A percentile compares a stretch with the other conserved stretches of the same genome.
phyloP scores from a whole-genome alignment of 2,797 vertebrate genomes.

The Siniperca undulata region DNA sequence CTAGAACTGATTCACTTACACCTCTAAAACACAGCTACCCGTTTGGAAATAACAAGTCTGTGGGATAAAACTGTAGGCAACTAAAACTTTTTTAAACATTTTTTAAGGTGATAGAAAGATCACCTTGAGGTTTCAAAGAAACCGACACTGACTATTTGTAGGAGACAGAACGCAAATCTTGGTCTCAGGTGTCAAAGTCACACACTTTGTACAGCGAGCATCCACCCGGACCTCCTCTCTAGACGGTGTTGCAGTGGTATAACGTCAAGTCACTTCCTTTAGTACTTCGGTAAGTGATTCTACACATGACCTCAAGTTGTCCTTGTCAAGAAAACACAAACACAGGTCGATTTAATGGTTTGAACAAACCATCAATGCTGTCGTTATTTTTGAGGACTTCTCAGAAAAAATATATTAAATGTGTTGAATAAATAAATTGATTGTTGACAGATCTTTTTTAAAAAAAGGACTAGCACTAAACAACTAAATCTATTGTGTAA shows the following conservation, averaged over 20 bases:
- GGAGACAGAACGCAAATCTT: background rate
- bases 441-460: background rate
- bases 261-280: no score
- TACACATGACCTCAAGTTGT: background rate
- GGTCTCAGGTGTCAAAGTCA: background rate
- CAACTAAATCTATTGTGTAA: no score
- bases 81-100: background rate
- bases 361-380: no score
- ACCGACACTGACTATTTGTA: background rate
- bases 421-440: no score
- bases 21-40: no score
- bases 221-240: background rate
- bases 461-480: background rate
- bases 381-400: background rate
- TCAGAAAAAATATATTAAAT: no score
- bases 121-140: background rate
- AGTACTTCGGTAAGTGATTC: background rate
- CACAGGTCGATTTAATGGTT: no score
- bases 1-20: no score
- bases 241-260: background rate
- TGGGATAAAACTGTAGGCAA: background rate
- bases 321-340: no score
- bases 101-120: background rate
- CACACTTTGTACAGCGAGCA: background rate
- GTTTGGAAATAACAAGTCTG: background rate